These are phyloP conservation scores for Pangasius macronema DNA, from an alignment of 2,797 vertebrate genomes.

Conservation along the genomic window DNA sequence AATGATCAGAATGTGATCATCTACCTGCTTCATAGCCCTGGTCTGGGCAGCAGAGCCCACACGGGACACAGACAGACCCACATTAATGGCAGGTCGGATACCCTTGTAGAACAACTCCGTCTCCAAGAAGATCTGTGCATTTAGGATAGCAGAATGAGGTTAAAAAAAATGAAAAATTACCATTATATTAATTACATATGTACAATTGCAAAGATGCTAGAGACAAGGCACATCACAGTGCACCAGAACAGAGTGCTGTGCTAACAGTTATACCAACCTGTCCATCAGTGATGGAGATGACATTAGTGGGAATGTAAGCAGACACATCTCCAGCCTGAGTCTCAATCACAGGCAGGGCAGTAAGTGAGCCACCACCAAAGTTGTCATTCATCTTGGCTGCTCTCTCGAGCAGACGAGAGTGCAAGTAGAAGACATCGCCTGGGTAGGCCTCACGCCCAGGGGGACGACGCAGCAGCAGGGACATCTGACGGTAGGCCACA, in stretches of 20 bases:
- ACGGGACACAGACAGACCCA: constrained; percentile 97
- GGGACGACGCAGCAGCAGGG: constrained; percentile 93
- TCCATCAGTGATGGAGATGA: constrained; percentile 98
- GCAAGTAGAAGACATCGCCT: constrained; percentile 97
- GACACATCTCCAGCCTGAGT: constrained; percentile 98
- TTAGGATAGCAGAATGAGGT: background rate
- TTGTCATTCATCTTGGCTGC: constrained; percentile 98
- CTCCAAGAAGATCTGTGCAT: constrained; percentile 93
- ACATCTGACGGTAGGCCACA: constrained; percentile 98
- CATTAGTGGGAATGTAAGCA: constrained; percentile 98
- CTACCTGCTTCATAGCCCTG: constrained; percentile 97
- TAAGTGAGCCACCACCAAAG: constrained; percentile 95
- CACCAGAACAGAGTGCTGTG: too few species aligned
- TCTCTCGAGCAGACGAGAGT: constrained; percentile 96
- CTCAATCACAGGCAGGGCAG: constrained; percentile 94
- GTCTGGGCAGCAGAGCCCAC: constrained; percentile 98
- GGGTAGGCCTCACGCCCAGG: constrained; percentile 97
- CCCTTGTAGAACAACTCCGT: constrained; percentile 99
- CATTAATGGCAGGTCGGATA: constrained; percentile 97
- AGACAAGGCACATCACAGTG: background rate
- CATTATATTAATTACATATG: background rate
- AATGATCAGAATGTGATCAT: background rate
- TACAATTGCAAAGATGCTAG: background rate
- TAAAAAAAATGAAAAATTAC: background rate
- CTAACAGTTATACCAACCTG: constrained; percentile 78